phyloP scores from a whole-genome alignment of 30 jellyfish, hydroid and myxozoan species.

The Aurelia sp. region DNA sequence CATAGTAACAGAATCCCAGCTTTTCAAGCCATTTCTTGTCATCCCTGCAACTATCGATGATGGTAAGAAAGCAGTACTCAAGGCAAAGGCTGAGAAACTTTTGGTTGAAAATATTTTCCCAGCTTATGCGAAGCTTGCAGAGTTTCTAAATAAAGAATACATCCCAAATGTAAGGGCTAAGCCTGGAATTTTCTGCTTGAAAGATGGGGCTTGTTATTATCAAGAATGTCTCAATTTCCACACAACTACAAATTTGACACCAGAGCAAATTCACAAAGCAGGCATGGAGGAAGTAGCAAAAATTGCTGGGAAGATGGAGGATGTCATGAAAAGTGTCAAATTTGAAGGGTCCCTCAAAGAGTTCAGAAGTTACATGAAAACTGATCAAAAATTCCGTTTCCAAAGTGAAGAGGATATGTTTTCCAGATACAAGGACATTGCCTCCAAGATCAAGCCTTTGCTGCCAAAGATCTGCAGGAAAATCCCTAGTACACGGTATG shows the following conservation, averaged over 20 bases:
- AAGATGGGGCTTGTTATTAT: conserved; percentile 74
- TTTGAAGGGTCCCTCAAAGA: conserved; percentile 69
- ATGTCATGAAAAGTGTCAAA: conserved; percentile 56
- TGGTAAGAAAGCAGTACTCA: conserved; percentile 16
- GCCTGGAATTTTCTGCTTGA: conserved; percentile 60
- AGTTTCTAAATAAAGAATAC: conserved; percentile 43
- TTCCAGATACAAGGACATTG: conserved; percentile 48
- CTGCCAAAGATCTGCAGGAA: conserved; percentile 49
- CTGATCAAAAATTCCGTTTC: conserved; percentile 66
- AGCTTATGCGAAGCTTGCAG: conserved; percentile 36
- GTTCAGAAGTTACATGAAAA: conserved; percentile 57
- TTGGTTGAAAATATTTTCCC: conserved; percentile 47
- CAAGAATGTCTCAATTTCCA: conserved; percentile 87
- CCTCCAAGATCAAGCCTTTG: conserved; percentile 32
- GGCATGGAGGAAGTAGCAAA: conserved; percentile 81
- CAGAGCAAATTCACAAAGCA: conserved; percentile 75
- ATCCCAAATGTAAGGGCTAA: conserved; percentile 55
- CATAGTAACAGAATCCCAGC: conserved; percentile 53
- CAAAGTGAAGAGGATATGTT: conserved; percentile 69
- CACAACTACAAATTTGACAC: conserved; percentile 80
- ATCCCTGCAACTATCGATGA: conserved; percentile 43
- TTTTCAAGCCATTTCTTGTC: conserved; percentile 63
- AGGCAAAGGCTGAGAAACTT: conserved; percentile 40
- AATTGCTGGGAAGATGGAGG: conserved; percentile 68
- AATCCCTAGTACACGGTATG: conserved; percentile 51